A percentile compares a stretch with the other conserved stretches of the same genome.
These are phyloP conservation scores for Galerucella nymphaeae DNA, from an alignment of 2,888 invertebrate genomes.

Conservation along the genomic window DNA sequence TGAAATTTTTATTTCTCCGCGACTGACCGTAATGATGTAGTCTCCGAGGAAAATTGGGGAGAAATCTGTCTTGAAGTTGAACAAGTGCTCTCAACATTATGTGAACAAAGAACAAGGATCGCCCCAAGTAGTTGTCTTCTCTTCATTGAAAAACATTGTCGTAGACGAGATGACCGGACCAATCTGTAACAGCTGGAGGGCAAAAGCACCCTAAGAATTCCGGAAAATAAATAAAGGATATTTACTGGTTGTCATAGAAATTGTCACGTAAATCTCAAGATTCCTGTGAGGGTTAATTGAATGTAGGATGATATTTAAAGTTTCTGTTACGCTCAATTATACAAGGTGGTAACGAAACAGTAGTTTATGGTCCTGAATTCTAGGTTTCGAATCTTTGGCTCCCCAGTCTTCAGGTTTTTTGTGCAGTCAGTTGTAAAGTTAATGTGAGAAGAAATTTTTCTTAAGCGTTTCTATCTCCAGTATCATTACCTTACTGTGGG, in stretches of 20 bases:
- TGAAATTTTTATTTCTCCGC: slow-evolving; percentile 33
- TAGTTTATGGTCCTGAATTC: not conserved
- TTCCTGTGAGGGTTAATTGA: not conserved
- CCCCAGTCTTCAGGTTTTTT: too few species aligned
- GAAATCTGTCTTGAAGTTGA: slow-evolving; percentile 35
- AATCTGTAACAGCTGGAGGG: slow-evolving; percentile 47
- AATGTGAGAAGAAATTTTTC: too few species aligned
- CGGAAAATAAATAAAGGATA: slow-evolving; percentile 26
- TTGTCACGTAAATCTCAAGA: slow-evolving; percentile 22
- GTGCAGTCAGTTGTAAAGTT: too few species aligned
- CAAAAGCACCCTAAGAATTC: slow-evolving; percentile 40
- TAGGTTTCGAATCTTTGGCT: too few species aligned
- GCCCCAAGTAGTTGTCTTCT: slow-evolving; percentile 35
- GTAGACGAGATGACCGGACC: slow-evolving; percentile 46
- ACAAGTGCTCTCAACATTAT: slow-evolving; percentile 37
- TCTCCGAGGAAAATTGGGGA: slow-evolving; percentile 32
- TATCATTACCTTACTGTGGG: too few species aligned
- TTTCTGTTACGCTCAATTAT: not conserved
- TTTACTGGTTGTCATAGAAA: slow-evolving; percentile 16
- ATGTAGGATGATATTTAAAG: not conserved
- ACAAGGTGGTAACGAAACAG: not conserved
- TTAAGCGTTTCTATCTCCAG: too few species aligned
- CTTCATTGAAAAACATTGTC: slow-evolving; percentile 38
- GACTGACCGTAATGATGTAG: slow-evolving; percentile 35
- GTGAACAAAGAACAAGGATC: slow-evolving; percentile 31